Base-by-base conservation (phyloP, 2,113 vertebrate genomes). In the Mesoclemmys tuberculata region DNA sequence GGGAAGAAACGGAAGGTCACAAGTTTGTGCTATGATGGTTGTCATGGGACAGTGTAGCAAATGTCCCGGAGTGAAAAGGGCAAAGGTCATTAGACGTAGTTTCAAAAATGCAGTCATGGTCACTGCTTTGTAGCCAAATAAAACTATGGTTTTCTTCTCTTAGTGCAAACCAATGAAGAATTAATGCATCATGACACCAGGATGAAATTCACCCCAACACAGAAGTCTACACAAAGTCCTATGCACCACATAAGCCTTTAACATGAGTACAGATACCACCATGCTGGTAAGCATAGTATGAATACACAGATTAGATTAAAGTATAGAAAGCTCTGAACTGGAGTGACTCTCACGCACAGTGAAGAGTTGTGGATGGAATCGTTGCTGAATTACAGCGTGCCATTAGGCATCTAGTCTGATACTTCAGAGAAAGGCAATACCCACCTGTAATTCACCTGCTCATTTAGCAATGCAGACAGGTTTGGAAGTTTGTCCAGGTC, bases 1-100 rank as follows among this genome's bases (percentile, higher is more conserved):
- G 1, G 78, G 58, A 80, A 56, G 58, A 91, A 85, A 38, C 0
- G 49, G 24, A 88, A 14, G 78, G 1, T 1, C 26, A 77, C 21
- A 6, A 71, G 82, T 84, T 41, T 31, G 41, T 55, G 78, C 71
- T 0, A 0, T 1, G 80, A 12, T 5, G 18, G 31, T 38, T 87
- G 9, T 0, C 27, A 41, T n/a, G 80, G 46, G 3, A 80, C 83
- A 90, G 19, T n/a, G 10, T 0, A 84, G 48, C 55, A 26, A 87
- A 90, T 78, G 1, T 56, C 92, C 18, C 0, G 3, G 4, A 10
- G 77, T 52, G 14, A 79, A 68, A 82, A 78, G 82, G 71, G 55
- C 0, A 3, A 80, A 88, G 78, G 38, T 16, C 5, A 10, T 84
- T 46, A 55, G 56, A 54, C 80, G 48, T 16, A 26, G 46, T 54